Conservation (phyloP, 2,888 invertebrate genomes). For the Griposia aprilina region DNA sequence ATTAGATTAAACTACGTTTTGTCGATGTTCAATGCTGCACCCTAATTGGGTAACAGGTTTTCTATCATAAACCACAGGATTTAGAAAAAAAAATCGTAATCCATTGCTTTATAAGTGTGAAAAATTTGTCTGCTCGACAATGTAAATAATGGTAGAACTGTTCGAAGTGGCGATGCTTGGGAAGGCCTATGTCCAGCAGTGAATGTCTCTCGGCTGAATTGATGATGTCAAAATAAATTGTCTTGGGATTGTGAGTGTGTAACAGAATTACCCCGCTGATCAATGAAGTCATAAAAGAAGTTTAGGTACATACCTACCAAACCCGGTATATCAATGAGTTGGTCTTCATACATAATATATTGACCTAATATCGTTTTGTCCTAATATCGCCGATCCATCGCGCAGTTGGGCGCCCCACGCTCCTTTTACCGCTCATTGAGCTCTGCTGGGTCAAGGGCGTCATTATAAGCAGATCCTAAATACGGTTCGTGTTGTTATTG, state of each 20-base stretch:
- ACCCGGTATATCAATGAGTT: not conserved
- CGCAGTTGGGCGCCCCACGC: slow-evolving; percentile 24
- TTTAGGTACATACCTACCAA: too few relatives aligned
- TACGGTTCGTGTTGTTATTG: not conserved
- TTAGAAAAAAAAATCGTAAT: not conserved
- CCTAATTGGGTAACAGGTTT: not conserved
- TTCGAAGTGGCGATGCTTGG: too few relatives aligned
- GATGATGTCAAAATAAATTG: too few relatives aligned
- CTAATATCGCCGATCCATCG: slow-evolving; percentile 36
- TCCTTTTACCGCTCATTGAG: slow-evolving; percentile 20
- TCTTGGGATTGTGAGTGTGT: too few relatives aligned
- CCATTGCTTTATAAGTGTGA: too few relatives aligned
- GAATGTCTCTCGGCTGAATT: too few relatives aligned
- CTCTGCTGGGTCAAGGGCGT: slow-evolving; percentile 34
- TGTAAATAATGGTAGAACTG: too few relatives aligned
- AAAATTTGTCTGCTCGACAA: too few relatives aligned
- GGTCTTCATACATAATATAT: slow-evolving; percentile 30
- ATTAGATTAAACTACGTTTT: slow-evolving; percentile 13
- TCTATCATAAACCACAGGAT: not conserved
- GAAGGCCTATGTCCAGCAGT: too few relatives aligned
- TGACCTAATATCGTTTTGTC: slow-evolving; percentile 36
- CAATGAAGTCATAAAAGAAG: too few relatives aligned
- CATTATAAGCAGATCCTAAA: slow-evolving; percentile 2
- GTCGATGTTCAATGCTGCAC: not conserved
- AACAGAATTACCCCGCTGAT: too few relatives aligned